These are phyloP conservation scores for Linnaemya vulpina DNA, from an alignment of 2,888 invertebrate genomes.

Conservation along the genomic window DNA sequence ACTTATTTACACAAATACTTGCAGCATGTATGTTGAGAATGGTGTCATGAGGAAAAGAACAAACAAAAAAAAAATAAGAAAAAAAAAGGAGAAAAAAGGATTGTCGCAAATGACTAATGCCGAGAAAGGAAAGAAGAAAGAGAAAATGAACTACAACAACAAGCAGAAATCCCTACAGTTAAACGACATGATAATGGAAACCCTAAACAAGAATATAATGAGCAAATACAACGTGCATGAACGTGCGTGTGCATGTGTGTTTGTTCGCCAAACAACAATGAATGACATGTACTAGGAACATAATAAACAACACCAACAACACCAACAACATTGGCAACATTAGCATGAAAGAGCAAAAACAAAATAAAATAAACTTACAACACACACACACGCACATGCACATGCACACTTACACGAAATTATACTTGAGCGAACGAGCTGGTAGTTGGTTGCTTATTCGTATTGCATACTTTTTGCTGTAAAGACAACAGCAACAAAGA, in stretches of 20 bases:
- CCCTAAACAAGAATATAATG: conserved; percentile 55
- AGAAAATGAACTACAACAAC: conserved; percentile 9
- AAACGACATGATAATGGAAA: conserved; percentile 54
- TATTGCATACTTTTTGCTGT: conserved; percentile 55
- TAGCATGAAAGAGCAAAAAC: no score
- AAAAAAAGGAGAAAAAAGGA: conserved; percentile 41
- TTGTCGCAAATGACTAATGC: conserved; percentile 43
- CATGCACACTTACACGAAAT: neutral
- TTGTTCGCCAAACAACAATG: conserved; percentile 38
- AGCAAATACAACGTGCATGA: conserved; percentile 52
- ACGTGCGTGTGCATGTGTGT: conserved; percentile 8
- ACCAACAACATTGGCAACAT: conserved; percentile 38
- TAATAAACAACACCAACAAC: conserved; percentile 42
- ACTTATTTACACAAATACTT: neutral
- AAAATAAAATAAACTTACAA: conserved; percentile 24
- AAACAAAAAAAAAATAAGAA: conserved; percentile 1
- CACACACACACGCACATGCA: neutral
- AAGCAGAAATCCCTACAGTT: conserved; percentile 49
- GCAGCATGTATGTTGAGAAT: conserved; percentile 13
- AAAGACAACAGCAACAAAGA: conserved; percentile 3
- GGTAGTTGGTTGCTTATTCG: conserved; percentile 19
- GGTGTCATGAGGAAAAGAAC: conserved; percentile 15
- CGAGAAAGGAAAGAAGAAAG: conserved; percentile 13
- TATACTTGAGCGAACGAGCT: neutral
- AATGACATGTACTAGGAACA: conserved; percentile 35